Evolutionary conservation across 2,888 invertebrate species (phyloP), one percentile per base, ranked within the genome.

Genomic region (Latrodectus elegans): DNA sequence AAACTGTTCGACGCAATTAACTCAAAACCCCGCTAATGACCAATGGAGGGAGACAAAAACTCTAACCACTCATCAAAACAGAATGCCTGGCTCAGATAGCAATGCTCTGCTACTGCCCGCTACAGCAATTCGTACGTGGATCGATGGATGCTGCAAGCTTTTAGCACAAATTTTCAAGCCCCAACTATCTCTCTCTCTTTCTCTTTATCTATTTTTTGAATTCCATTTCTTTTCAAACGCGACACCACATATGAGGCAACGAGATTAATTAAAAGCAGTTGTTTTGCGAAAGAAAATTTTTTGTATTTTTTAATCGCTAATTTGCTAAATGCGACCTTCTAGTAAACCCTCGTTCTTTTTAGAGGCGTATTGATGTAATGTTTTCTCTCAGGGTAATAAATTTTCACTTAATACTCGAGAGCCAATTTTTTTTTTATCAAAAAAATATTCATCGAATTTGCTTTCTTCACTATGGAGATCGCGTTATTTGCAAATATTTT

Each of bases 191-290:
- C 76, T 73, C 65, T 52, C 79, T 70, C 49, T 52, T n/a, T 72
- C 14, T 38, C 38, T 38, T 38, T 14, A 17, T n/a, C n/a, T 72
- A 15, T 77, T 84, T 78, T 84, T 84, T 84, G 71, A 84, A 72
- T 83, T 84, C 84, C 65, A 81, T 86, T 77, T 86, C 81, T 80
- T 85, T 84, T 85, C 72, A 75, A 80, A 80, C 76, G 77, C 84
- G 67, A 60, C 72, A 78, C 72, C 86, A 77, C 86, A 86, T 86
- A 86, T 86, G 86, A 80, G 85, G 85, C 85, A 85, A 80, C 79
- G 79, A 80, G 86, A 86, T 86, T 86, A 86, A 86, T 86, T 86
- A 86, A 86, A 86, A 86, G 86, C 86, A 81, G 86, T 86, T 86
- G 86, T 86, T 86, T 77, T 76, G 80, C 76, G 81, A 76, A 79